Evolutionary conservation across 2,797 vertebrate genomes (phyloP).

Genomic region (Acanthurus leucopareius): DNA sequence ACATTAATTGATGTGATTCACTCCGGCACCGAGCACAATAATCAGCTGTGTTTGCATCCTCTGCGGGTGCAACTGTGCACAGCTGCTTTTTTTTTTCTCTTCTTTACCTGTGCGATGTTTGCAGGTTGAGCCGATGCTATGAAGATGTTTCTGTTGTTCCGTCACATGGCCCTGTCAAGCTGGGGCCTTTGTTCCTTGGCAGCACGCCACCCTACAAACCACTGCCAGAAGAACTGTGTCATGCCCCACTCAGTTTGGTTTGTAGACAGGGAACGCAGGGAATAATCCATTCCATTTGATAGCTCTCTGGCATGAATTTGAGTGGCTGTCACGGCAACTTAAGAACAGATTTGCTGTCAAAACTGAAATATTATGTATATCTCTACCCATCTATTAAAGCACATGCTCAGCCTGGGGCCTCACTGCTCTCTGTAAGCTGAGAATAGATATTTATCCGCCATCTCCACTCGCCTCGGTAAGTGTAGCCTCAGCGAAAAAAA

Average conservation of each 20-base stretch:
- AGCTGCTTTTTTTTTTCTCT: slow-evolving; percentile 48
- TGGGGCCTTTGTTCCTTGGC: slow-evolving; percentile 70
- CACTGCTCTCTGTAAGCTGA: slow-evolving; percentile 32
- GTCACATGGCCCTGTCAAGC: slow-evolving; percentile 63
- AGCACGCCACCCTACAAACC: slow-evolving; percentile 61
- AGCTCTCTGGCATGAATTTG: slow-evolving; percentile 67
- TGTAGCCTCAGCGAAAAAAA: slow-evolving; percentile 56
- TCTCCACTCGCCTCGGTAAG: slow-evolving; percentile 29
- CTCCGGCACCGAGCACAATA: slow-evolving; percentile 38
- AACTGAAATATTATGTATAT: slow-evolving; percentile 74
- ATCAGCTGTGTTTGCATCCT: slow-evolving; percentile 67
- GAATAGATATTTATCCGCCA: slow-evolving; percentile 57
- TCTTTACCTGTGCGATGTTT: slow-evolving; percentile 62
- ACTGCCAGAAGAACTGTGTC: slow-evolving; percentile 73
- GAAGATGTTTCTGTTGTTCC: slow-evolving; percentile 66
- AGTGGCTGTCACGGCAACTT: slow-evolving; percentile 74
- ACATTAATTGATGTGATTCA: slow-evolving; percentile 74
- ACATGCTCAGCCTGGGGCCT: slow-evolving; percentile 41
- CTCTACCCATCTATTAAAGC: slow-evolving; percentile 67
- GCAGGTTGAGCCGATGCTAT: slow-evolving; percentile 51
- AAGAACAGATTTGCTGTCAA: slow-evolving; percentile 78
- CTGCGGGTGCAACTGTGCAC: slow-evolving; percentile 20
- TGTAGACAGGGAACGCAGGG: slow-evolving; percentile 57
- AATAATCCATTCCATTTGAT: slow-evolving; percentile 79
- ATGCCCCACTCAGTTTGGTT: slow-evolving; percentile 65